phyloP scores from a whole-genome alignment of 2,113 vertebrate genomes.

The Nematolebias whitei region DNA sequence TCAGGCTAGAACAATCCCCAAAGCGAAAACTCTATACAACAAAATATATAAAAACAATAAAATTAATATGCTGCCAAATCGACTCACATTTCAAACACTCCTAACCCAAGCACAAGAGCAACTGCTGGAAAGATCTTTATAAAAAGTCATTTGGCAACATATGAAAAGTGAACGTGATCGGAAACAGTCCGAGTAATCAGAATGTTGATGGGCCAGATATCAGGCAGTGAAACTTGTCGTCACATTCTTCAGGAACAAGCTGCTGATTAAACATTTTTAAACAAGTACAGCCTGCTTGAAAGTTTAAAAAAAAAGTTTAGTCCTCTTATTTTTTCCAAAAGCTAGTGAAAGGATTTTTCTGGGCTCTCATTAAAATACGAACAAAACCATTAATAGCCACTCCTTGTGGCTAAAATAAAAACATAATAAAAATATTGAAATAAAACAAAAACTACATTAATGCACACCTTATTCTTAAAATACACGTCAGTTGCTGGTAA shows the following conservation, averaged over 20 bases:
- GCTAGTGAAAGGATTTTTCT: not conserved
- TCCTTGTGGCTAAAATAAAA: not conserved
- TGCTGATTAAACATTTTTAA: slow-evolving; percentile 48
- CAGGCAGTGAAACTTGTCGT: slow-evolving; percentile 19
- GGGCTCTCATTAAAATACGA: slow-evolving; percentile 17
- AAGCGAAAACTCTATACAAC: too few species aligned
- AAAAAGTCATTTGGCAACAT: slow-evolving; percentile 57
- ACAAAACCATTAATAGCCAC: slow-evolving; percentile 1
- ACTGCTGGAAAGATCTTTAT: slow-evolving; percentile 53
- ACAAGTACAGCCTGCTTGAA: slow-evolving; percentile 21
- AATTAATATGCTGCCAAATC: slow-evolving; percentile 49
- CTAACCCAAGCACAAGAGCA: slow-evolving; percentile 43
- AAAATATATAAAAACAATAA: slow-evolving; percentile 40
- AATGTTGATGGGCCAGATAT: slow-evolving; percentile 42
- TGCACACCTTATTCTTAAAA: not conserved
- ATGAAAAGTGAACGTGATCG: slow-evolving; percentile 42
- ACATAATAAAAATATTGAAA: not conserved
- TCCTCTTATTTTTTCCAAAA: not conserved
- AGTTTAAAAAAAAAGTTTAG: not conserved
- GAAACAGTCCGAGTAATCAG: slow-evolving; percentile 47
- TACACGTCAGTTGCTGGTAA: not conserved
- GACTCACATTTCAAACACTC: slow-evolving; percentile 50
- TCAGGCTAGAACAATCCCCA: too few species aligned
- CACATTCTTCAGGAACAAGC: slow-evolving; percentile 23
- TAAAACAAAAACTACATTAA: not conserved